A percentile compares a stretch with the other conserved stretches of the same genome.
These are phyloP conservation scores for Magallana angulata DNA, from an alignment of 1,140 invertebrate genomes.

Conservation along the genomic window DNA sequence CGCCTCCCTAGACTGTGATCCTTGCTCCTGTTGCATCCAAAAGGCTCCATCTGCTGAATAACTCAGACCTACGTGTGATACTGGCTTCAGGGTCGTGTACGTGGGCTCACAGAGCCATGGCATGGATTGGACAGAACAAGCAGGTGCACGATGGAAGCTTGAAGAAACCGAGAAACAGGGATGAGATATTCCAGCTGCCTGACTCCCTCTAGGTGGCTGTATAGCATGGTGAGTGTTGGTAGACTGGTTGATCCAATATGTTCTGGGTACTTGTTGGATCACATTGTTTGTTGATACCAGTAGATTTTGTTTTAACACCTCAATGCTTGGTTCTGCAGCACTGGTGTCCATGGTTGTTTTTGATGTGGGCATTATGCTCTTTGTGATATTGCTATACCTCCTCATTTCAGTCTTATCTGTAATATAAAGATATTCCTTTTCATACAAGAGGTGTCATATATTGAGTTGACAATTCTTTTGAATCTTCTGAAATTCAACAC, in stretches of 20 bases:
- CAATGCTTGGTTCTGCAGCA: not conserved
- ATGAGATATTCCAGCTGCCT: too few species aligned
- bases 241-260: not conserved
- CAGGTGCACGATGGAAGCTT: not conserved
- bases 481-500: too few species aligned
- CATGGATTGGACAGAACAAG: not conserved
- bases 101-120: constrained; percentile 16
- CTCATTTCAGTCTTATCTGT: not conserved
- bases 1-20: not conserved
- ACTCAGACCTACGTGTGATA: not conserved
- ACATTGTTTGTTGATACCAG: too few species aligned
- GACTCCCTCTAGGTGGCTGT: too few species aligned
- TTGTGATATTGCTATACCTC: not conserved
- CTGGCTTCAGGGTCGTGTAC: not conserved
- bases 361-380: not conserved
- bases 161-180: too few species aligned
- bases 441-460: too few species aligned
- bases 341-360: not conserved
- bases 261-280: too few species aligned
- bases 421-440: not conserved
- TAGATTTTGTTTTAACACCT: not conserved
- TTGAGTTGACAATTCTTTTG: too few species aligned
- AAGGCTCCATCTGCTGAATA: not conserved
- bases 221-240: not conserved
- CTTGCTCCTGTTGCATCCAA: not conserved